These are phyloP conservation scores for Chitala chitala DNA, from an alignment of 2,113 vertebrate genomes.

Conservation along the genomic window DNA sequence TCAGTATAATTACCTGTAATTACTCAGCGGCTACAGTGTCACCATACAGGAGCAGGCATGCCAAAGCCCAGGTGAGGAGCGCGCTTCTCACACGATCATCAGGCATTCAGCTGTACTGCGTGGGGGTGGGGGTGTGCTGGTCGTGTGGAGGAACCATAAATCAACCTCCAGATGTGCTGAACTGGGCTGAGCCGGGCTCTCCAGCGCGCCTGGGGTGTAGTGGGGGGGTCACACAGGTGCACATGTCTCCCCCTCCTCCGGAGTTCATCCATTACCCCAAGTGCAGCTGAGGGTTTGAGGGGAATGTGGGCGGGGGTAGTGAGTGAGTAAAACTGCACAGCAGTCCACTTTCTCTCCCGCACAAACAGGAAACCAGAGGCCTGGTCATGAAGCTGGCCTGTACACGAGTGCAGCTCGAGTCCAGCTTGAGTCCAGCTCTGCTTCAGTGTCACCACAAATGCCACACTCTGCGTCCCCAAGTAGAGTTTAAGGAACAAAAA, in stretches of 20 bases:
- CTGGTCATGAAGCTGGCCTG: neutral
- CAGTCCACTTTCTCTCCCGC: neutral
- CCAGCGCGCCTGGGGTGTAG: neutral
- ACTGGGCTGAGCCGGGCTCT: neutral
- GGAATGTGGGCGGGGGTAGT: too few species aligned
- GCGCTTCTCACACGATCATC: neutral
- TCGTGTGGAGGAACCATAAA: slow-evolving; percentile 2
- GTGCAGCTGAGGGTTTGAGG: too few species aligned
- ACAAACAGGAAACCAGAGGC: neutral
- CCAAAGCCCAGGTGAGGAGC: neutral
- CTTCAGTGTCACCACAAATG: too few species aligned
- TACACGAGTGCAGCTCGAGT: neutral
- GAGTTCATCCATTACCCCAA: slow-evolving; percentile 6
- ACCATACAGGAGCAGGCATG: neutral
- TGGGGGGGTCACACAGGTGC: slow-evolving; percentile 16
- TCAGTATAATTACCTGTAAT: neutral
- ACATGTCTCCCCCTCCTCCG: neutral
- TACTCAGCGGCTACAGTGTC: neutral
- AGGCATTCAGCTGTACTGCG: neutral
- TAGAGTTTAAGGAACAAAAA: too few species aligned
- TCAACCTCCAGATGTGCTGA: slow-evolving; percentile 26
- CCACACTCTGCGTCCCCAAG: too few species aligned
- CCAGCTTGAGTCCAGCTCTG: too few species aligned
- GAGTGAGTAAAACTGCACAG: neutral
- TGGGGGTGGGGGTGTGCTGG: neutral